Conservation (phyloP, 1,140 invertebrate species). For the Caenorhabditis remanei region DNA sequence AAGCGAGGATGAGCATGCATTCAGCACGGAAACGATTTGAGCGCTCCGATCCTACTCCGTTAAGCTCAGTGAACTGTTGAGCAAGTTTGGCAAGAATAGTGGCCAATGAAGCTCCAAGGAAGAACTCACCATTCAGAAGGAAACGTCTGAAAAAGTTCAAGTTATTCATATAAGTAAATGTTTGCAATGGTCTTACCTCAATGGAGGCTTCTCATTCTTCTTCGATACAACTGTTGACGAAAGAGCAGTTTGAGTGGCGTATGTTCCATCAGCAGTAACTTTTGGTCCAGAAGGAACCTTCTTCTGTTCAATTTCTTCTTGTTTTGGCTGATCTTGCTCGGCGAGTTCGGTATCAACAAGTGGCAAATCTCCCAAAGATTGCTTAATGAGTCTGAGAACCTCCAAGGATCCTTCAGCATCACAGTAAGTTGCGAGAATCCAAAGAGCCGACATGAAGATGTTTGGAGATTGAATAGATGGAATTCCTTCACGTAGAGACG, state of each 20-base stretch:
- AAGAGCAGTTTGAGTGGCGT: slow-evolving; percentile 96
- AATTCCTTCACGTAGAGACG: slow-evolving; percentile 78
- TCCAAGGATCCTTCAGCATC: slow-evolving; percentile 79
- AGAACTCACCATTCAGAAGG: slow-evolving; percentile 94
- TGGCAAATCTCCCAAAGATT: slow-evolving; percentile 82
- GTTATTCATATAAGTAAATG: slow-evolving; percentile 67
- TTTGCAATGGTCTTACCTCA: slow-evolving; percentile 6
- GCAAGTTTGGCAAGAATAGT: slow-evolving; percentile 90
- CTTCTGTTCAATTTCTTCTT: slow-evolving; percentile 81
- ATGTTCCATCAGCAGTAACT: slow-evolving; percentile 98
- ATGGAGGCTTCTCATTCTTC: slow-evolving; percentile 15
- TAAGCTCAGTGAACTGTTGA: slow-evolving; percentile 35
- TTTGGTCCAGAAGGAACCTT: slow-evolving; percentile 58
- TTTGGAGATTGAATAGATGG: slow-evolving; percentile 59
- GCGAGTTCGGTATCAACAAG: slow-evolving; percentile 90
- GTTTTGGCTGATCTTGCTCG: slow-evolving; percentile 75
- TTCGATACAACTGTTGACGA: slow-evolving; percentile 82
- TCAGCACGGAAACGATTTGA: slow-evolving; percentile 83
- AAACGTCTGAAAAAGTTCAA: slow-evolving; percentile 87
- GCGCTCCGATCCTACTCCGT: slow-evolving; percentile 64
- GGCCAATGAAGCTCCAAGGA: slow-evolving; percentile 91
- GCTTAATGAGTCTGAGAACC: slow-evolving; percentile 72
- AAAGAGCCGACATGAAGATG: slow-evolving; percentile 84
- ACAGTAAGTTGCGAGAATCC: slow-evolving; percentile 97
- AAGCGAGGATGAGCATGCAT: slow-evolving; percentile 89